These are phyloP conservation scores for Cremastinae sp. DNA, from an alignment of 2,888 invertebrate species.

Conservation along the genomic window DNA sequence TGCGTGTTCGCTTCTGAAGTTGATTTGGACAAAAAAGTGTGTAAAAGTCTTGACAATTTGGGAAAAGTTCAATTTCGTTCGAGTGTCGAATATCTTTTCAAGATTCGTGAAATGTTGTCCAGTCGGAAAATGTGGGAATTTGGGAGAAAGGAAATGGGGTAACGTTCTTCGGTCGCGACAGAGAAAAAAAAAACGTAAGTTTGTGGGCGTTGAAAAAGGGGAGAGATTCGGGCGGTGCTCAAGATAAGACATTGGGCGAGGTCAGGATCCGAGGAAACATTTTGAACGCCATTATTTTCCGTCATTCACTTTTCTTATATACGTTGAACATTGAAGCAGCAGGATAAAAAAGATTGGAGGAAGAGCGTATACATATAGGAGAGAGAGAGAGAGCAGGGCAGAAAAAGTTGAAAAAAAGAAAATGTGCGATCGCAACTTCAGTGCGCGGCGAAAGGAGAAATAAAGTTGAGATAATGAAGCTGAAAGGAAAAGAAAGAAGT, in stretches of 20 bases:
- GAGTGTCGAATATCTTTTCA: slow-evolving; percentile 34
- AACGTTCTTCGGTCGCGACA: slow-evolving; percentile 49
- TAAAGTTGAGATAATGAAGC: slow-evolving; percentile 58
- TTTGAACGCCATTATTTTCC: slow-evolving; percentile 27
- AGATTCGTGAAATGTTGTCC: not conserved
- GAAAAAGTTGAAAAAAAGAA: slow-evolving; percentile 9
- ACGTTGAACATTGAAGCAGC: not conserved
- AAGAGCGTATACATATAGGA: slow-evolving; percentile 38
- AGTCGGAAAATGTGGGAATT: slow-evolving; percentile 28
- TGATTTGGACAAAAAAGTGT: slow-evolving; percentile 13
- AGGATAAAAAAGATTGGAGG: slow-evolving; percentile 17
- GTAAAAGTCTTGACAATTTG: slow-evolving; percentile 11
- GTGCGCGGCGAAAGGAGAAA: slow-evolving; percentile 45
- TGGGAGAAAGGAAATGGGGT: slow-evolving; percentile 31
- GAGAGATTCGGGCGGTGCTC: slow-evolving; percentile 30
- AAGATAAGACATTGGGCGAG: slow-evolving; percentile 72
- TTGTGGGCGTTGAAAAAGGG: slow-evolving; percentile 14
- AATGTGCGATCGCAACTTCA: slow-evolving; percentile 15
- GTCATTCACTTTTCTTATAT: not conserved
- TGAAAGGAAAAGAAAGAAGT: slow-evolving; percentile 53
- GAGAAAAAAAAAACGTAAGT: not conserved
- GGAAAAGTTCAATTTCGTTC: slow-evolving; percentile 27
- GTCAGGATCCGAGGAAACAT: slow-evolving; percentile 67
- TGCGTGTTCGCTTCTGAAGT: slow-evolving; percentile 4
- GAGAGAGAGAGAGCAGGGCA: too few species aligned